Conservation (phyloP, 2,797 vertebrate genomes). For the Hephaestus fuliginosus region DNA sequence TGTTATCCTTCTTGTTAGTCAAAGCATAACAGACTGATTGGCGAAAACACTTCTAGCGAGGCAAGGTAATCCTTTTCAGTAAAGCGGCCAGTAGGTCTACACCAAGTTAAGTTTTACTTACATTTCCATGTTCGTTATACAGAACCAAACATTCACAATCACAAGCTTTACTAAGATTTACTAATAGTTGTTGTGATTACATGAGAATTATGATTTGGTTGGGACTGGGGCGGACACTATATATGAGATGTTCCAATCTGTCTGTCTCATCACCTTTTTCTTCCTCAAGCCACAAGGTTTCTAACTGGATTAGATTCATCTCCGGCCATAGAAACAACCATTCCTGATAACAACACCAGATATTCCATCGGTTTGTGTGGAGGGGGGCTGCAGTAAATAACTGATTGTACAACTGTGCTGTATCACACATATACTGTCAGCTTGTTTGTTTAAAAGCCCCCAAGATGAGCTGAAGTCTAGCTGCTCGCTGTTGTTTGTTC, state of each 20-base stretch:
- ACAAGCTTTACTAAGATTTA: not conserved
- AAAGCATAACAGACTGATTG: no score
- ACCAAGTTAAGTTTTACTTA: no score
- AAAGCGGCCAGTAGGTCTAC: not conserved
- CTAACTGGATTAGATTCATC: not conserved
- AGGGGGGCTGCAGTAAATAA: not conserved
- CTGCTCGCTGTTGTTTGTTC: not conserved
- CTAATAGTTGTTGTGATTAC: not conserved
- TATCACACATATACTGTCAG: not conserved
- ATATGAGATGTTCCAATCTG: no score
- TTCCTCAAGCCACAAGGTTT: not conserved
- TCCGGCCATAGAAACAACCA: not conserved
- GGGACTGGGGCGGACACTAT: not conserved
- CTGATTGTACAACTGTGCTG: not conserved
- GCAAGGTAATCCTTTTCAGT: not conserved
- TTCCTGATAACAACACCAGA: not conserved
- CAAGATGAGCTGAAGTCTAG: constrained; percentile 2
- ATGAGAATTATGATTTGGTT: not conserved
- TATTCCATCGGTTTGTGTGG: not conserved
- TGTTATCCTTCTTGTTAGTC: not conserved
- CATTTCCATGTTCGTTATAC: no score
- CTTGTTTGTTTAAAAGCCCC: not conserved
- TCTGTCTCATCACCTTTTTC: not conserved
- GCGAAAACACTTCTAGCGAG: no score
- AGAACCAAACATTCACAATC: not conserved